These are phyloP conservation scores for Emydoidea blandingii DNA, from an alignment of 2,797 vertebrate genomes.

Conservation along the genomic window DNA sequence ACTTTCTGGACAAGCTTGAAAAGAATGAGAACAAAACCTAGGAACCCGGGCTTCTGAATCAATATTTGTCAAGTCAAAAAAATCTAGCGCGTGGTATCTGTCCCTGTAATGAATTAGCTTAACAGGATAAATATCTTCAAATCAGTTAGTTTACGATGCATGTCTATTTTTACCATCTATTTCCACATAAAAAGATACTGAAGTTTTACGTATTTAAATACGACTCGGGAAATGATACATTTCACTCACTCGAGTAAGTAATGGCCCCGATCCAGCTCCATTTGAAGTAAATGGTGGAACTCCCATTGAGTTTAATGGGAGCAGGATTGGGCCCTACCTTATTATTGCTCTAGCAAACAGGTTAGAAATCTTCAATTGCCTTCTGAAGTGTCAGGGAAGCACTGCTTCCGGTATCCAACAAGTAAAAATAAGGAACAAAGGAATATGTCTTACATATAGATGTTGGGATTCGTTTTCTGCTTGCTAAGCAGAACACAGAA, in stretches of 20 bases:
- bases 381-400: neutral
- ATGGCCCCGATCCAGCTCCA: neutral
- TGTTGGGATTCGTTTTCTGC: neutral
- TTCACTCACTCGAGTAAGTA: neutral
- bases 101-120: neutral
- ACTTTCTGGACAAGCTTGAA: neutral
- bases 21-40: neutral
- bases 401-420: neutral
- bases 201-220: neutral
- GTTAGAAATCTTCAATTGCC: neutral
- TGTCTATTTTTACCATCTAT: neutral
- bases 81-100: neutral
- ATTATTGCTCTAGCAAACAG: neutral
- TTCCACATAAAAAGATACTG: neutral
- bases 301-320: neutral
- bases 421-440: neutral
- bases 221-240: neutral
- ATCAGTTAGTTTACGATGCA: neutral
- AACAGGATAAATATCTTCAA: neutral
- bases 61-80: neutral
- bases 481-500: neutral
- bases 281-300: neutral
- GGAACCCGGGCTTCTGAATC: neutral
- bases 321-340: fast-evolving
- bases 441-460: neutral